These are phyloP conservation scores for Falco punctatus DNA, from an alignment of 2,113 vertebrate species.

Conservation along the genomic window DNA sequence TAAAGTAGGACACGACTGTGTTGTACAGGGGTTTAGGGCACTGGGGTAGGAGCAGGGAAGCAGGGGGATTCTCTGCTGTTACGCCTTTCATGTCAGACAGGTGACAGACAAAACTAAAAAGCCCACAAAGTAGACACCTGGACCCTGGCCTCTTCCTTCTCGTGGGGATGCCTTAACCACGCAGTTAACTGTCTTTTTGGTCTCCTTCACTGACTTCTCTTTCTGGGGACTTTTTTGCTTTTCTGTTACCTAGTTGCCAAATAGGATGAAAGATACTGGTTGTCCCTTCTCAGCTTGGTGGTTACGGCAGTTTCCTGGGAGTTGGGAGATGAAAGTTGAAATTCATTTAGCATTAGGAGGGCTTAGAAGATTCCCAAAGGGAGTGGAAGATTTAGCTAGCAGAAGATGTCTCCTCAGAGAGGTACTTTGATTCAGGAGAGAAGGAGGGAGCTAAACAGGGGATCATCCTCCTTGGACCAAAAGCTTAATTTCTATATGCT, in stretches of 20 bases:
- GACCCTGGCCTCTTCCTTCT: not conserved
- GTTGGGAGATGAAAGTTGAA: conserved; percentile 17
- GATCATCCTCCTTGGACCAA: conserved; percentile 4
- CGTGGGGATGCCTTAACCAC: not conserved
- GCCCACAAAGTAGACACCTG: not conserved
- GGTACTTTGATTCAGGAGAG: conserved; percentile 21
- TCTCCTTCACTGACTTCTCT: not conserved
- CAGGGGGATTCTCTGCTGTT: not conserved
- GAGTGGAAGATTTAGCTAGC: not conserved
- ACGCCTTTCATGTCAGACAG: not conserved
- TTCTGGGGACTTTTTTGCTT: not conserved
- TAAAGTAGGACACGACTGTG: accelerated
- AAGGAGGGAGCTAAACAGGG: not conserved
- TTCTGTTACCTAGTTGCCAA: not conserved
- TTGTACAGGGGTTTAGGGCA: not conserved
- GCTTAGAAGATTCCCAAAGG: not conserved
- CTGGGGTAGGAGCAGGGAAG: not conserved
- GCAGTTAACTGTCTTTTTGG: not conserved
- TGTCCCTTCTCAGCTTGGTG: not conserved
- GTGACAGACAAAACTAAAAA: not conserved
- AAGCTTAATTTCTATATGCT: not conserved
- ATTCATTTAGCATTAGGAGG: not conserved
- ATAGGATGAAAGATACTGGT: not conserved
- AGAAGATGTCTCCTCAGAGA: not conserved
- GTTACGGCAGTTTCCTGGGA: not conserved